Evolutionary conservation across 2,888 invertebrate species (phyloP), one percentile per base, ranked within the genome.

Genomic region (Himalopsyche kuldschensis): DNA sequence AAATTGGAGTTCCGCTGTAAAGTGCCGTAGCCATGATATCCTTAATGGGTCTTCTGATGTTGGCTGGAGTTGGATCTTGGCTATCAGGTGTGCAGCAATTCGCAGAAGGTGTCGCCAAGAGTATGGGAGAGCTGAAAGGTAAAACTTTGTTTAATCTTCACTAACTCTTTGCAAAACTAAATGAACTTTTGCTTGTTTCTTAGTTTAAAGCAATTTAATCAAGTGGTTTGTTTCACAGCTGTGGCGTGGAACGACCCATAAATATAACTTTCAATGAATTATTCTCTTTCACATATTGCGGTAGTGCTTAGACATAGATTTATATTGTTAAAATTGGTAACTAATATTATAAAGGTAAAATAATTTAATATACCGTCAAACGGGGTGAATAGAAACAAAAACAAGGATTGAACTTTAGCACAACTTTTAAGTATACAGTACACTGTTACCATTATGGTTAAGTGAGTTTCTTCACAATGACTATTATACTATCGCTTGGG

Each of bases 21-120:
- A 69, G 69, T 69, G 69, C 27, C 15, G 4, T 27, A 24, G 69
- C 27, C 69, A 69, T 69, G 69, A 30, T 75, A 35, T 75, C 79
- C 69, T 55, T 79, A 35, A 69, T 82, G 15, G 79, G 79, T 47
- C 32, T 82, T 24, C 76, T 82, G 46, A 27, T 82, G 32, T 79
- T 69, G 3, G 69, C 11, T 3, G 69, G 69, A 69, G 69, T 69
- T 11, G 69, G 69, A 69, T 69, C 79, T n/a, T 79, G 79, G 47
- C 75, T 82, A 47, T 79, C 82, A 15, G 82, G 82, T 31, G 82
- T 82, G 30, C 82, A 82, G 79, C 82, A 82, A 41, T 79, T 82
- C 75, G 82, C 79, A 75, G 69, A 82, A 48, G 82, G 63, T 20
- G 47, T 55, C 75, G 82, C 82, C 17, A 82, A 82, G 47, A 79